Conservation (phyloP, 2,797 vertebrate species). For the Pyrocephalus nanus region DNA sequence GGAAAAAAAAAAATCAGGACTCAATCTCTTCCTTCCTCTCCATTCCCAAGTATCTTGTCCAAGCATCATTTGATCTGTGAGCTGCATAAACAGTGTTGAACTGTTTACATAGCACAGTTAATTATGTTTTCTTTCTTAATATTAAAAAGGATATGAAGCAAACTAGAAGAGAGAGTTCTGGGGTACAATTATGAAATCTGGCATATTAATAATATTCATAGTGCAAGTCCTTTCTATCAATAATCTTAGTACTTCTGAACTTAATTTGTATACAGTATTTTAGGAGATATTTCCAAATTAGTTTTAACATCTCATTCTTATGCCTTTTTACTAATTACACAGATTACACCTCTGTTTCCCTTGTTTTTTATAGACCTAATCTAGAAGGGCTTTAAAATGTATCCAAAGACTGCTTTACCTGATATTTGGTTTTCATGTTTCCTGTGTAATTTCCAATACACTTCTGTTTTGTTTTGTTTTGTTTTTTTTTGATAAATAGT, state of each 20-base stretch:
- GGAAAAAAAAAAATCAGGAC: not conserved
- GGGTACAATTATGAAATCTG: constrained; percentile 23
- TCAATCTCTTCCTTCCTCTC: not conserved
- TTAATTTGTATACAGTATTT: constrained; percentile 39
- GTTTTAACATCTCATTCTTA: constrained; percentile 29
- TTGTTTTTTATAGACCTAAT: constrained; percentile 59
- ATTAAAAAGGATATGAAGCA: not conserved
- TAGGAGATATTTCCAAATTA: constrained; percentile 53
- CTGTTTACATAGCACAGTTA: not conserved
- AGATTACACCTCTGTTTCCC: constrained; percentile 54
- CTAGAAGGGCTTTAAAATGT: constrained; percentile 63
- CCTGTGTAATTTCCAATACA: constrained; percentile 61
- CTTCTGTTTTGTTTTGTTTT: constrained; percentile 46
- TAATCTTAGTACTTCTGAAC: not conserved
- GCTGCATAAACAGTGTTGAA: no score
- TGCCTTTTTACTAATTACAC: constrained; percentile 11
- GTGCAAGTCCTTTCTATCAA: not conserved
- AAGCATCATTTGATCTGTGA: not conserved
- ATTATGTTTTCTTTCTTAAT: not conserved
- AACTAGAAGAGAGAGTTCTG: constrained; percentile 17
- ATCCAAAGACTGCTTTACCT: constrained; percentile 54
- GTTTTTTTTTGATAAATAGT: constrained; percentile 27
- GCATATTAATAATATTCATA: constrained; percentile 9
- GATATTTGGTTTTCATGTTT: constrained; percentile 61
- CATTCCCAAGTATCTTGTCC: not conserved